Base-by-base conservation (phyloP, 35 echinoderm and acorn worm genomes). In the Stichopus chloronotus region DNA sequence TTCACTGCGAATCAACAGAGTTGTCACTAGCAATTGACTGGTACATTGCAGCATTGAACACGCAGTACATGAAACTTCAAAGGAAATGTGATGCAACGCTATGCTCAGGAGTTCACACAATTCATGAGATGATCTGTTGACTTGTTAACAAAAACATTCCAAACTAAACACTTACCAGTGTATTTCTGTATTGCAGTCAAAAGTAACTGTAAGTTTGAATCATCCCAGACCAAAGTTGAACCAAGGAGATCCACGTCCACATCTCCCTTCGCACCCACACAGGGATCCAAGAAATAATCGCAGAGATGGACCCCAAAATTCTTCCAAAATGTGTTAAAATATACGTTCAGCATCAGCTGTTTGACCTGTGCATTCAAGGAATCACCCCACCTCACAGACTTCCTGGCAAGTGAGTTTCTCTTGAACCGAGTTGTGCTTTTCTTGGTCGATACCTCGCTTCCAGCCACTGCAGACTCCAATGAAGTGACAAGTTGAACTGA, bases 381-480 rank as follows among this genome's bases (percentile, higher is more conserved):
- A 59, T 97, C 96, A 1, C 96, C 96, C 96, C 96, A 97, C n/a
- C 94, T 91, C 19, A 97, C 96, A 7, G 96, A 95, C 79, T 97
- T 97, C 52, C 96, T 87, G 11, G 84, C 63, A 17, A 87, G 79
- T 19, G 91, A 91, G 19, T 92, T 88, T 43, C 82, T 76, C 17
- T 92, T 95, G 69, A 84, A 91, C 12, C 91, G 82, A 59, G 81
- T 72, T 25, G 78, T 84, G 10, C 54, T 89, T 25, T 89, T 78
- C 16, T 83, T 89, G 23, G 87, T 55, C 13, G 69, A 54, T 53
- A 52, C 53, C 20, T 84, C 57, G 52, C 52, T 25, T 57, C 55
- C 43, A 7, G 54, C 72, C 43, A 78, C 53, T 14, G 72, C 72
- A 56, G 81, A 86, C 5, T 58, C n/a, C 56, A 8, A 4, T 12